Conservation (phyloP, 2,888 invertebrate genomes). For the Schizaphis graminum region DNA sequence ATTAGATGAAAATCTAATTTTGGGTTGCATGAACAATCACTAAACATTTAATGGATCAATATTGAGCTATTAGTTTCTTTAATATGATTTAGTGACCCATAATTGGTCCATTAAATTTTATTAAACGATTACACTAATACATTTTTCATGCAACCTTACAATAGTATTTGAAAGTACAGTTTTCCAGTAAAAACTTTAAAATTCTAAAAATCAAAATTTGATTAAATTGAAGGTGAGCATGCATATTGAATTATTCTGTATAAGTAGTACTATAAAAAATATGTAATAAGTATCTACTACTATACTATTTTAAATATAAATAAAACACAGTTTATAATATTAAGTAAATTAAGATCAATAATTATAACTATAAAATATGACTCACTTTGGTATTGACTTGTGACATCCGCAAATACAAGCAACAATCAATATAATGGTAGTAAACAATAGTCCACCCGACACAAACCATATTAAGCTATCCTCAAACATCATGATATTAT, state of each 20-base stretch:
- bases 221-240: background rate
- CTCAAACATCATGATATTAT: conserved; percentile 48
- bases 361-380: conserved; percentile 33
- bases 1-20: background rate
- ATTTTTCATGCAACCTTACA: too few relatives aligned
- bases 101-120: too few relatives aligned
- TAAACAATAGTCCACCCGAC: conserved; percentile 63
- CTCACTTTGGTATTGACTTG: conserved; percentile 82
- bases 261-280: background rate
- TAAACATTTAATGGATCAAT: too few relatives aligned
- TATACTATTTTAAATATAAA: background rate
- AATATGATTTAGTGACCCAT: too few relatives aligned
- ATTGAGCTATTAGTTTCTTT: too few relatives aligned
- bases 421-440: conserved; percentile 71
- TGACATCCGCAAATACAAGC: conserved; percentile 83
- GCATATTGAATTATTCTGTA: background rate
- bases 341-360: background rate
- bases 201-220: background rate
- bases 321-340: background rate
- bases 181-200: background rate
- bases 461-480: conserved; percentile 56
- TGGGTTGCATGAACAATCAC: too few relatives aligned
- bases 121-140: too few relatives aligned
- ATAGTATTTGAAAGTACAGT: background rate
- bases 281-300: background rate